phyloP scores from a whole-genome alignment of 1,140 invertebrate species.

The Phocides pigmalion region DNA sequence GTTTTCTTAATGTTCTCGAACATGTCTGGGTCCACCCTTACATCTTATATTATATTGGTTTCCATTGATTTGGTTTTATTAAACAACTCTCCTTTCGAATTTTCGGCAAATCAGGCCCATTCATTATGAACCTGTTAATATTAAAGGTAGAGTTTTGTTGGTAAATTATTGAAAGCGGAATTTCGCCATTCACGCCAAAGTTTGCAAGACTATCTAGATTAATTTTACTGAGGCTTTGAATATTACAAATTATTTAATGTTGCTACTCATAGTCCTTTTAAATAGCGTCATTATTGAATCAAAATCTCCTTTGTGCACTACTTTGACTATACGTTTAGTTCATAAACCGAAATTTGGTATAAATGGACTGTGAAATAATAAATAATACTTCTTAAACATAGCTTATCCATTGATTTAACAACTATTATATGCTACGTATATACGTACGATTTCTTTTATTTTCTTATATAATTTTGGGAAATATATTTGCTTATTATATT shows the following conservation, averaged over 20 bases:
- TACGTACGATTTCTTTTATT: too few species aligned
- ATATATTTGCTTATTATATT: too few species aligned
- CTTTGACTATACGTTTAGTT: too few species aligned
- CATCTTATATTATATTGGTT: conserved; percentile 40
- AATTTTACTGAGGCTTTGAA: background rate
- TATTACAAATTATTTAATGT: background rate
- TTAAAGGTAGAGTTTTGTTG: background rate
- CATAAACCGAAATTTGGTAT: too few species aligned
- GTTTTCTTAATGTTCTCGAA: conserved; percentile 52
- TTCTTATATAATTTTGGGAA: too few species aligned
- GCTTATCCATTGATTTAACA: too few species aligned
- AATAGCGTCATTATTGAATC: too few species aligned
- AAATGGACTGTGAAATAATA: too few species aligned
- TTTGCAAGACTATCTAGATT: background rate
- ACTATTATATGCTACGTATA: too few species aligned
- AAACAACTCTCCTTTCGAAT: background rate
- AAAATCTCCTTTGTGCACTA: too few species aligned
- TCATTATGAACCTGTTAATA: background rate
- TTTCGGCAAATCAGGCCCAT: background rate
- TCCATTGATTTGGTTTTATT: conserved; percentile 42
- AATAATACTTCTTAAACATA: too few species aligned
- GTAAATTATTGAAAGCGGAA: background rate
- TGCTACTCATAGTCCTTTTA: too few species aligned
- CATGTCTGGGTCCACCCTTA: conserved; percentile 49
- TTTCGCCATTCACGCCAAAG: background rate